phyloP scores from a whole-genome alignment of 2,888 invertebrate genomes.

The Erpobdella octoculata region DNA sequence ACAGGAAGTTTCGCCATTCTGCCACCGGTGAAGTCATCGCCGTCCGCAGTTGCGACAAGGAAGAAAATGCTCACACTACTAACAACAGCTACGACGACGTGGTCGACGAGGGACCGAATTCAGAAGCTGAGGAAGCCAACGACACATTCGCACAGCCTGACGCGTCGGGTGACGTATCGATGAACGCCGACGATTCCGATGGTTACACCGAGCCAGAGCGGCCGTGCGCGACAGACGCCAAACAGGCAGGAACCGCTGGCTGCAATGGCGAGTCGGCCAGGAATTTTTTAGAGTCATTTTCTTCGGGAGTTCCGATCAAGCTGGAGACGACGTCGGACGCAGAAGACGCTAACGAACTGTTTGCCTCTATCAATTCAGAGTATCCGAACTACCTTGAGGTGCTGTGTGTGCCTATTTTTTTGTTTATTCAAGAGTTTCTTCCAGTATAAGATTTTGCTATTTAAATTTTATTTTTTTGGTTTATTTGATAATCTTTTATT shows the following conservation, averaged over 20 bases:
- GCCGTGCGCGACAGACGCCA: no score
- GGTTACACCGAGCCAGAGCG: no score
- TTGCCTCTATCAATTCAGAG: slow-evolving; percentile 1
- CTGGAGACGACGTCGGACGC: not conserved
- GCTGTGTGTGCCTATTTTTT: no score
- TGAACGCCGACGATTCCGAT: not conserved
- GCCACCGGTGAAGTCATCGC: not conserved
- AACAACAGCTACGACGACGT: not conserved
- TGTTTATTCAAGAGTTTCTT: no score
- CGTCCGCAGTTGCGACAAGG: no score
- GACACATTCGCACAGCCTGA: not conserved
- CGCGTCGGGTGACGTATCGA: not conserved
- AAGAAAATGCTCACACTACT: not conserved
- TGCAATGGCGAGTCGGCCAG: not conserved
- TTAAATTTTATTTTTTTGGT: not conserved
- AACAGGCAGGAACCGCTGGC: not conserved
- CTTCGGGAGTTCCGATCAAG: not conserved
- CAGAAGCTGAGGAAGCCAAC: not conserved
- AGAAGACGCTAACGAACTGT: not conserved
- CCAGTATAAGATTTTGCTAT: not conserved
- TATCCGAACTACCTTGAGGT: not conserved
- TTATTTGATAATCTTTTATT: not conserved
- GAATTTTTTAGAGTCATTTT: not conserved
- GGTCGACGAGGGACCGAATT: not conserved
- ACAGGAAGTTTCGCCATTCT: slow-evolving; percentile 20